phyloP scores from a whole-genome alignment of 2,797 vertebrate species.

The Micromesistius poutassou region DNA sequence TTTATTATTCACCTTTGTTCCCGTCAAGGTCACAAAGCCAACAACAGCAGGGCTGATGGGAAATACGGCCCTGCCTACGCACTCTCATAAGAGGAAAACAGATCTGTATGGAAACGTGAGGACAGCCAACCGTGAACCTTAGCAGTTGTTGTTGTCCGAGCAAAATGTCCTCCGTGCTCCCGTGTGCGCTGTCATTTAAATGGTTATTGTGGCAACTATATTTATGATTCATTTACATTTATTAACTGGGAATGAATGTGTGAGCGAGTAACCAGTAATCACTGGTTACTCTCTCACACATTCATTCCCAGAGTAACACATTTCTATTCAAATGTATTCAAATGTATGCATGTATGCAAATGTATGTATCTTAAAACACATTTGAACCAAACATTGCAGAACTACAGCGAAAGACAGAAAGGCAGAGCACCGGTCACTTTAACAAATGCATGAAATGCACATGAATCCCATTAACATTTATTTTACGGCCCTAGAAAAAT shows the following conservation, averaged over 20 bases:
- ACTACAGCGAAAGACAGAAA: background rate
- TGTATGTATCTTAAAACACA: background rate
- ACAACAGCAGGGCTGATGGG: background rate
- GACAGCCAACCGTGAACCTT: no score
- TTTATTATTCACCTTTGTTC: background rate
- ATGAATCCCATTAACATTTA: background rate
- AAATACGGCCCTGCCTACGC: background rate
- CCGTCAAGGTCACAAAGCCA: background rate
- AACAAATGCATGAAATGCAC: no score
- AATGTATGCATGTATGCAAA: background rate
- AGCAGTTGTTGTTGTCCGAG: background rate
- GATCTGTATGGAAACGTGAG: background rate
- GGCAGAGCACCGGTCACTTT: no score
- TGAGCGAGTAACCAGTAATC: background rate
- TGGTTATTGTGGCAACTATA: background rate
- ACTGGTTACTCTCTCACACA: no score
- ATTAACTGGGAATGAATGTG: background rate
- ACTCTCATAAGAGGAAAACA: background rate
- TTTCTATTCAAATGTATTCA: background rate
- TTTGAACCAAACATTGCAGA: background rate
- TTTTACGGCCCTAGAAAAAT: background rate
- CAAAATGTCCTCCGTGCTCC: background rate
- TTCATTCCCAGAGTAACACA: no score
- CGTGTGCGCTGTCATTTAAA: background rate
- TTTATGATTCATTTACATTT: background rate